Evolutionary conservation across 1,140 invertebrate species (phyloP).

Genomic region (Micrasema minimum): DNA sequence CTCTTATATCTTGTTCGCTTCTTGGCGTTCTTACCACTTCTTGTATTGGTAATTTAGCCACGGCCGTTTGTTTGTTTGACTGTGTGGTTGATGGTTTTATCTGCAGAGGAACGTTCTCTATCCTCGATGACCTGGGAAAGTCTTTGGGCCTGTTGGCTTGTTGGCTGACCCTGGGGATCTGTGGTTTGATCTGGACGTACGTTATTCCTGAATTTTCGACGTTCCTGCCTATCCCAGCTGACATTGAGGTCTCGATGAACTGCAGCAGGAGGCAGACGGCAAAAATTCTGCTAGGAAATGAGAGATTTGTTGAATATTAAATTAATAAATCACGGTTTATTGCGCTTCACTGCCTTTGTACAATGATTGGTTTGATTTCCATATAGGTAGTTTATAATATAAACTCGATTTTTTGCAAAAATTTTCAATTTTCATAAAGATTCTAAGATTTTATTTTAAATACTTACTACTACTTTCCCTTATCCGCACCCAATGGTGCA

Average conservation of each 20-base stretch:
- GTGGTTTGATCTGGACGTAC: conserved; percentile 56
- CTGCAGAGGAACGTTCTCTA: conserved; percentile 55
- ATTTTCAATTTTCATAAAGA: no score
- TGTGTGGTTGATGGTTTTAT: conserved; percentile 43
- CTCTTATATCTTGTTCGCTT: conserved; percentile 50
- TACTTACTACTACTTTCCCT: no score
- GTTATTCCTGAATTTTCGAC: conserved; percentile 55
- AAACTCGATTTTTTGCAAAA: no score
- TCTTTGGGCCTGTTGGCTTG: conserved; percentile 25
- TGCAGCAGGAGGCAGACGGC: conserved; percentile 14
- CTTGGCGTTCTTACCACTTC: conserved; percentile 46
- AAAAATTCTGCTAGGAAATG: conserved; percentile 22
- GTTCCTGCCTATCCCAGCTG: conserved; percentile 19
- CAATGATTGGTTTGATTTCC: no score
- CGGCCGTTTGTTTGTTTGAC: conserved; percentile 32
- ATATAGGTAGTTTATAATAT: no score
- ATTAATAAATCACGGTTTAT: background rate
- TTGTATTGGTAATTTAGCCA: conserved; percentile 15
- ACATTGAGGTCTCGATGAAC: background rate
- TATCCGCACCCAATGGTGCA: no score
- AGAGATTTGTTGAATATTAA: background rate
- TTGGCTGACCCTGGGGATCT: conserved; percentile 23
- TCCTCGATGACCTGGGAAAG: conserved; percentile 49
- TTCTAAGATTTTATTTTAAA: no score
- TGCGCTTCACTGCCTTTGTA: no score